These are phyloP conservation scores for Megalops cyprinoides DNA, from an alignment of 2,797 vertebrate species.

Conservation along the genomic window DNA sequence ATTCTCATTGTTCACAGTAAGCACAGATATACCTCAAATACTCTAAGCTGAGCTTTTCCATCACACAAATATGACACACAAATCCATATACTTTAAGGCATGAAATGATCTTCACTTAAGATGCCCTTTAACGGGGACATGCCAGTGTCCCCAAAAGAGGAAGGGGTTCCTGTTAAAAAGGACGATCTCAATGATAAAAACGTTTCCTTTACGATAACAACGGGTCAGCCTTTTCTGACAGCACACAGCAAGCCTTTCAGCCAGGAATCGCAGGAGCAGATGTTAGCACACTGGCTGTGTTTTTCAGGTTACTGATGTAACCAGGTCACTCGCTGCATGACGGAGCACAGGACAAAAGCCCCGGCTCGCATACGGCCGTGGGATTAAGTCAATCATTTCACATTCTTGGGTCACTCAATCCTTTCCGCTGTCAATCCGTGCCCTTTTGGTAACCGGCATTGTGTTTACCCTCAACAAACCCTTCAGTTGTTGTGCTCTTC, in stretches of 20 bases:
- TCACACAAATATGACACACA: neutral
- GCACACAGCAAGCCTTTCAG: neutral
- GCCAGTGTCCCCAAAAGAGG: neutral
- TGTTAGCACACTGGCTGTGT: neutral
- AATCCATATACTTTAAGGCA: neutral
- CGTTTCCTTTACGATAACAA: neutral
- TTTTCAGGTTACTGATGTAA: slow-evolving; percentile 7
- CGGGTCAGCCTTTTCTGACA: neutral
- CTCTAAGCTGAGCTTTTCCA: neutral
- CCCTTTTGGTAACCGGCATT: neutral
- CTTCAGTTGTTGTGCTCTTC: neutral
- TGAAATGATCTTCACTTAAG: slow-evolving; percentile 1
- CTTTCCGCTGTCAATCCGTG: neutral
- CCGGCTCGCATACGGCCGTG: neutral
- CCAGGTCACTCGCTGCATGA: neutral
- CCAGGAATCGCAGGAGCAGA: neutral
- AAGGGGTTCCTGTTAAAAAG: neutral
- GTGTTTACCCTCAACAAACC: neutral
- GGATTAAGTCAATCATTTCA: slow-evolving; percentile 14
- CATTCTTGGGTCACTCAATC: slow-evolving; percentile 14
- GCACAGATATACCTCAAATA: neutral
- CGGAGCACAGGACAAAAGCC: neutral
- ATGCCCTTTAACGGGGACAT: neutral
- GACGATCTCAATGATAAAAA: neutral
- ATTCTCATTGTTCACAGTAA: neutral